Evolutionary conservation across 2,797 vertebrate genomes (phyloP), one percentile per base, ranked within the genome.

Genomic region (Brachyalestes nurse): DNA sequence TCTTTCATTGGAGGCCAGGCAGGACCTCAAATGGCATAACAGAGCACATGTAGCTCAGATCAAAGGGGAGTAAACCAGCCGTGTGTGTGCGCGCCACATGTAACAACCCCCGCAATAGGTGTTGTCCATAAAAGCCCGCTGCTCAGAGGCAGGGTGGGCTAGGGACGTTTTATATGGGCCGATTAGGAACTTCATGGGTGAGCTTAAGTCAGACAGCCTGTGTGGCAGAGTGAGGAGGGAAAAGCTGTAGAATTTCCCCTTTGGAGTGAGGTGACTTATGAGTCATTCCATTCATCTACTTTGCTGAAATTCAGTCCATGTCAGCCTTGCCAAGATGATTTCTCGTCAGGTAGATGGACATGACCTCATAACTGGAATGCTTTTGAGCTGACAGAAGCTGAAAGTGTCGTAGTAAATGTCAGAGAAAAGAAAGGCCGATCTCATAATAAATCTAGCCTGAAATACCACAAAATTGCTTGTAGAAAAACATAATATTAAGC

Each of bases 91-190:
- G 64, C 17, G 62, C 71, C 83, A 51, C 89, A 84, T 42, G 67
- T 92, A 89, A 90, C 91, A 87, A 89, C 80, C 88, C 88, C 70
- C 86, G 76, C 53, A 88, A 90, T 88, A 91, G 89, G 84, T 90
- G 87, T 88, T 87, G 87, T 81, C 75, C 86, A 86, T 89, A 92
- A 82, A 86, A 90, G 83, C 79, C 82, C 64, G 42, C 77, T 83
- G 80, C 84, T 89, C 87, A 81, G 88, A 80, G 85, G 77, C 90
- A 89, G 91, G 91, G 91, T 93, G 91, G 92, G 92, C 90, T 73
- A 51, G 85, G 87, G 82, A 72, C 61, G 58, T 81, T 85, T 87
- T 86, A 83, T 79, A 70, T 16, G 49, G 79, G 72, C 66, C 5
- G 75, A 85, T 81, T 81, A 79, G 83, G 82, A 81, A 66, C 72